Evolutionary conservation across 2,888 invertebrate genomes (phyloP).

Genomic region (Disparrhopalites patrizii): DNA sequence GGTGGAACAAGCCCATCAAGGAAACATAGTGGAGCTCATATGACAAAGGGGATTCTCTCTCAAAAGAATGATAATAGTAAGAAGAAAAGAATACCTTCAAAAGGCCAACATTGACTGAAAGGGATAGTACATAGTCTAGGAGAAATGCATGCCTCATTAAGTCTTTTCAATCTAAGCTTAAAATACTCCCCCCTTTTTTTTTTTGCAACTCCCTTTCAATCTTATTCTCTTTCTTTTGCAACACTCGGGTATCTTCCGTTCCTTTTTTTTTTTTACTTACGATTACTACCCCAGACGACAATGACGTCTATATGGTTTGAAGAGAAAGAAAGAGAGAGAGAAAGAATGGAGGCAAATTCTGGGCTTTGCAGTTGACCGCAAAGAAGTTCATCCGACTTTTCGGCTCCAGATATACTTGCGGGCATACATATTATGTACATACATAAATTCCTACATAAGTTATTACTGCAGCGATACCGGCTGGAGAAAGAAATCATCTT

Average conservation of each 20-base stretch:
- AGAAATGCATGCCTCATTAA: constrained; percentile 18
- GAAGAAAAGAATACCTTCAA: constrained; percentile 7
- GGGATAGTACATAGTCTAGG: neutral
- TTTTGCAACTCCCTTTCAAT: neutral
- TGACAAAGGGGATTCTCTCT: too few relatives aligned
- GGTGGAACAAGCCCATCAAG: too few relatives aligned
- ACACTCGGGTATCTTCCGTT: neutral
- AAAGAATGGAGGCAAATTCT: neutral
- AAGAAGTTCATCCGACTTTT: neutral
- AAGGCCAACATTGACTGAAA: constrained; percentile 14
- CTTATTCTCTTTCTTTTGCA: neutral
- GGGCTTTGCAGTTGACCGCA: neutral
- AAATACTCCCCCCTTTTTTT: neutral
- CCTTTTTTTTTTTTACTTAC: too few relatives aligned
- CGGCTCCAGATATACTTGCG: neutral
- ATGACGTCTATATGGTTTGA: too few relatives aligned
- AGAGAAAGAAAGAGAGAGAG: neutral
- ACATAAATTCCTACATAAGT: too few relatives aligned
- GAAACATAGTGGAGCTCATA: too few relatives aligned
- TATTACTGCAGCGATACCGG: too few relatives aligned
- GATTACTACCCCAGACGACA: too few relatives aligned
- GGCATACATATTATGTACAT: too few relatives aligned
- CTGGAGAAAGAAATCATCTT: too few relatives aligned
- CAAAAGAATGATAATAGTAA: neutral
- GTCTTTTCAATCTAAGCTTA: constrained; percentile 4